A percentile compares a stretch with the other conserved stretches of the same genome.
phyloP scores from a whole-genome alignment of 2,888 invertebrate species.

The Deladenus siricidicola region DNA sequence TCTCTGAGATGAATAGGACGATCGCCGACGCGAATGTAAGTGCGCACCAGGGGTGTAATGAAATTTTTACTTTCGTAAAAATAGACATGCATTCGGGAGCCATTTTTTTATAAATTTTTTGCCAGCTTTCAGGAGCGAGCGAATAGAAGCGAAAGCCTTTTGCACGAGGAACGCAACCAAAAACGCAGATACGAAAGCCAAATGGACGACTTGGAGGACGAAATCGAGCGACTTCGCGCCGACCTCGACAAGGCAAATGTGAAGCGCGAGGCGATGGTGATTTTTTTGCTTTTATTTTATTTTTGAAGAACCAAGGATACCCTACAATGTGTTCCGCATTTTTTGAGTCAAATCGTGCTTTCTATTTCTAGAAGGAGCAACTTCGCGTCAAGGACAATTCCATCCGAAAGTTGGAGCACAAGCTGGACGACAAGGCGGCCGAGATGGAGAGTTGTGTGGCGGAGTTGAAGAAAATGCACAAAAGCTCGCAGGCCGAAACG shows the following conservation, averaged over 20 bases:
- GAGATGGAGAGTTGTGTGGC: constrained; percentile 46
- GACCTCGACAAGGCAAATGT: constrained; percentile 25
- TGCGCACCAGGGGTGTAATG: background rate
- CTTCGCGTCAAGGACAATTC: constrained; percentile 35
- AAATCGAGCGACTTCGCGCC: constrained; percentile 21
- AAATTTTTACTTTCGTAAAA: background rate
- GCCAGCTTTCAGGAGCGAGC: constrained; percentile 17
- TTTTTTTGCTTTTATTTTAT: too few relatives aligned
- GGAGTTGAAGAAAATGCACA: constrained; percentile 46
- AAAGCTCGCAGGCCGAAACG: constrained; percentile 37
- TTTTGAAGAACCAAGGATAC: too few relatives aligned
- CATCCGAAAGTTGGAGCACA: constrained; percentile 39
- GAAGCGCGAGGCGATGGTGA: constrained; percentile 25
- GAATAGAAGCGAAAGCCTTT: constrained; percentile 11
- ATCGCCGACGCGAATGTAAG: constrained; percentile 42
- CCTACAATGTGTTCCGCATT: too few relatives aligned
- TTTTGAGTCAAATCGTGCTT: too few relatives aligned
- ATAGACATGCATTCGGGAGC: too few relatives aligned
- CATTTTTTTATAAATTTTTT: background rate
- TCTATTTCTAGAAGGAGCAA: constrained; percentile 41
- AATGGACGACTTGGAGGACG: constrained; percentile 28
- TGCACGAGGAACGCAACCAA: constrained; percentile 22
- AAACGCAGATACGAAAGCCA: constrained; percentile 23
- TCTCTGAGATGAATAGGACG: constrained; percentile 40
- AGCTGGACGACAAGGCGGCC: constrained; percentile 44